These are phyloP conservation scores for Cataglyphis altisquamis DNA, from an alignment of 2,888 invertebrate genomes.

Conservation along the genomic window DNA sequence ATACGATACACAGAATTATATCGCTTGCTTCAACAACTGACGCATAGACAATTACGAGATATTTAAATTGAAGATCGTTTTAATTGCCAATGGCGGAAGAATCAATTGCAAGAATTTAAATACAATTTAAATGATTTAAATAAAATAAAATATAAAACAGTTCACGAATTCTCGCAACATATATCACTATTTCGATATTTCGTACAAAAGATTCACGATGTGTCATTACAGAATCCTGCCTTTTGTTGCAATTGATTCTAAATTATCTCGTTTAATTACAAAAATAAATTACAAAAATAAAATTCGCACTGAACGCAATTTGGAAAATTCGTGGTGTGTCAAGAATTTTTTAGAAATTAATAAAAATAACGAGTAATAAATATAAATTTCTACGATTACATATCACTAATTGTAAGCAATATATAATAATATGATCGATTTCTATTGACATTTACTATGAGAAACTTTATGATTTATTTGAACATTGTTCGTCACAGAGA, in stretches of 20 bases:
- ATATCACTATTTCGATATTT: background rate
- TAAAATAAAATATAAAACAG: background rate
- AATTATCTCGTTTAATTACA: conserved; percentile 11
- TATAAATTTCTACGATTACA: background rate
- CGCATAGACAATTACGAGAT: conserved; percentile 3
- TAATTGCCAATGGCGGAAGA: background rate
- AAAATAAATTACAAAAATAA: conserved; percentile 5
- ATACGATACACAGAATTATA: background rate
- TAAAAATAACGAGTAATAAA: background rate
- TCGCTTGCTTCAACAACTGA: background rate
- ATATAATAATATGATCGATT: background rate
- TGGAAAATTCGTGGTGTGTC: background rate
- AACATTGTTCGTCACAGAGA: conserved; percentile 11
- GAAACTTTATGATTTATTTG: conserved; percentile 14
- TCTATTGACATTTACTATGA: background rate
- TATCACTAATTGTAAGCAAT: background rate
- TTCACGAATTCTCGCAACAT: background rate
- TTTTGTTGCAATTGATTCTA: conserved; percentile 21
- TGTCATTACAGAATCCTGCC: conserved; percentile 19
- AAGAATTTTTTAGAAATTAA: background rate
- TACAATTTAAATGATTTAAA: conserved; percentile 10
- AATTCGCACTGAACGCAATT: background rate
- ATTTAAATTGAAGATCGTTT: conserved; percentile 21
- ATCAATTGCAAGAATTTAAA: conserved; percentile 2
- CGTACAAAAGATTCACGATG: background rate